Percentiles rank a stretch among this genome's conserved stretches.
phyloP scores from a whole-genome alignment of 2,797 vertebrate genomes.

The Pterois miles region DNA sequence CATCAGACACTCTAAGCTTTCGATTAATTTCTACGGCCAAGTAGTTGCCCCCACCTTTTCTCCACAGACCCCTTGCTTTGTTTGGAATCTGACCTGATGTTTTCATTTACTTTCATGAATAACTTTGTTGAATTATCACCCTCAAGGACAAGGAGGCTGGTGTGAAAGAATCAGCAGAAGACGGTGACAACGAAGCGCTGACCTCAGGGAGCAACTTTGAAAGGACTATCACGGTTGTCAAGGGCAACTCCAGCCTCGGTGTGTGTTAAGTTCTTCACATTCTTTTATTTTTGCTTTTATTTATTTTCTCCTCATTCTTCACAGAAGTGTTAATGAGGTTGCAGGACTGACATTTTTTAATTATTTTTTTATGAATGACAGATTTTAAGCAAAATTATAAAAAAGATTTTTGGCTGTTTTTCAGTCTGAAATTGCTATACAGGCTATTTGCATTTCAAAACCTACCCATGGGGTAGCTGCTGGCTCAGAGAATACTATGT shows the following conservation, averaged over 20 bases:
- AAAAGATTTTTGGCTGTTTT: constrained; percentile 47
- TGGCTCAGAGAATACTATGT: constrained; percentile 40
- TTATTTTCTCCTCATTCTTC: constrained; percentile 23
- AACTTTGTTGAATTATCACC: constrained; percentile 55
- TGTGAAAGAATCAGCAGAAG: constrained; percentile 65
- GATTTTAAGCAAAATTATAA: constrained; percentile 48
- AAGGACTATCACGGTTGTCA: constrained; percentile 93
- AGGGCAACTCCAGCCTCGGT: constrained; percentile 98
- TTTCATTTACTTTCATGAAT: constrained; percentile 53
- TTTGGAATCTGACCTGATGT: constrained; percentile 22
- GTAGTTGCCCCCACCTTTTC: background rate
- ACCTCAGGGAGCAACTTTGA: constrained; percentile 85
- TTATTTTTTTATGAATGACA: constrained; percentile 45
- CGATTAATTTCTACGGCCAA: constrained; percentile 16
- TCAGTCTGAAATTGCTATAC: constrained; percentile 30
- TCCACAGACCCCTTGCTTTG: constrained; percentile 6
- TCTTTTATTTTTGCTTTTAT: constrained; percentile 42
- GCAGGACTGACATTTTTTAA: constrained; percentile 47
- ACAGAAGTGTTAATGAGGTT: constrained; percentile 60
- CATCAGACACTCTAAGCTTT: constrained; percentile 7
- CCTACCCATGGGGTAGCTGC: constrained; percentile 34
- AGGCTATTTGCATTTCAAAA: constrained; percentile 69
- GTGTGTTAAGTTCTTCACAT: constrained; percentile 63
- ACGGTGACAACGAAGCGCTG: constrained; percentile 59
- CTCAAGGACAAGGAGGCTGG: constrained; percentile 78